phyloP scores from a whole-genome alignment of 2,113 vertebrate species.

The Pterocles burchelli region DNA sequence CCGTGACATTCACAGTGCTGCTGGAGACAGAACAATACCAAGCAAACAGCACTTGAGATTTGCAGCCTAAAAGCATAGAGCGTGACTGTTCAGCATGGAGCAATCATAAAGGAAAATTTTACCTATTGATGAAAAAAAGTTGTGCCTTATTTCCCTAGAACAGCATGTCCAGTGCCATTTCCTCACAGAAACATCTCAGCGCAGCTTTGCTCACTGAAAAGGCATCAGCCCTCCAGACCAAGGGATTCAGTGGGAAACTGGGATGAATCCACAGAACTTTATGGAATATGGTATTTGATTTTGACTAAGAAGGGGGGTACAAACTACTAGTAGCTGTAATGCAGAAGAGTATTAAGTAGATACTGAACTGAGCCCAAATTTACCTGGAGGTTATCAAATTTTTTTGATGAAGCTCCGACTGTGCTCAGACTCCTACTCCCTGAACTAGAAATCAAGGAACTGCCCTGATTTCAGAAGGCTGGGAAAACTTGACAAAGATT shows the following conservation, averaged over 20 bases:
- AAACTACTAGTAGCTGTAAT: background rate
- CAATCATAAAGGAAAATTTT: background rate
- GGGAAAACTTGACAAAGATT: constrained; percentile 7
- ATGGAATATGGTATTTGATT: background rate
- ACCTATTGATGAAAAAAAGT: background rate
- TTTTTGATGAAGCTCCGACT: background rate
- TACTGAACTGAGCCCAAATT: background rate
- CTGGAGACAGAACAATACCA: background rate
- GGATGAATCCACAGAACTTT: background rate
- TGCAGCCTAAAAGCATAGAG: background rate
- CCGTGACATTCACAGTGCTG: background rate
- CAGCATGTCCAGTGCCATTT: rapidly evolving
- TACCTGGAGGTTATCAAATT: background rate
- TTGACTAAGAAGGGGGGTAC: background rate
- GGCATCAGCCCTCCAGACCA: background rate
- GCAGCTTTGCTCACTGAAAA: background rate
- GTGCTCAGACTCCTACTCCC: background rate
- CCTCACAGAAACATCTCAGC: background rate
- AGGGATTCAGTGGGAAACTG: background rate
- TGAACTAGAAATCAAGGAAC: background rate
- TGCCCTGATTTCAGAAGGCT: constrained; percentile 2
- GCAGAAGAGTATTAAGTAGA: background rate
- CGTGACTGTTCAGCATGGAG: background rate
- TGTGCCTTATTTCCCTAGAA: background rate
- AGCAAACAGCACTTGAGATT: background rate